Base-by-base conservation (phyloP, 1,140 invertebrate genomes). In the Heliconius eleuchia region DNA sequence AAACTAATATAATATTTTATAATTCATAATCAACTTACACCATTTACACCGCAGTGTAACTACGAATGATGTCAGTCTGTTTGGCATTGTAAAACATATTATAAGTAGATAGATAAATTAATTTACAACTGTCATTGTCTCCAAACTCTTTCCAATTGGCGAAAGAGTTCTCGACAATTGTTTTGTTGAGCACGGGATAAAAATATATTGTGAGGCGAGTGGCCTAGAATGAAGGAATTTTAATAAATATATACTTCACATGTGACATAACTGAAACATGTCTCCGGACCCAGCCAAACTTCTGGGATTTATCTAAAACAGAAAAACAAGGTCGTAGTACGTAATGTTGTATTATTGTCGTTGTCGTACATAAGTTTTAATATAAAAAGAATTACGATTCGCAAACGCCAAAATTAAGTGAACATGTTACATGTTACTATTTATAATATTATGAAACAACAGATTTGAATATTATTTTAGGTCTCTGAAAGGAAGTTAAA, bases 141-240 rank as follows among this genome's bases (percentile, higher is more conserved):
- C 80, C 76, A 84, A 87, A 90, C 83, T 88, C 82, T 90, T 91
- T 88, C 86, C 88, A 91, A 91, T 89, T 88, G 88, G 86, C 89
- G 86, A 86, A 88, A 89, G 78, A 85, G 81, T 86, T 86, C 80
- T 83, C 76, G 74, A 86, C 87, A 85, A 92, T 91, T 88, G 87
- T 89, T 89, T 85, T 74, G 77, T 75, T 84, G 84, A 84, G 81
- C 82, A 77, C 37, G 77, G 66, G 79, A 73, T 90, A 90, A 89
- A 92, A 89, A 92, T 91, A 92, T 84, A 80, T 80, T 81, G 73
- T 78, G 82, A 88, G 86, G 85, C 87, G 81, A 84, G 80, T 86
- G 85, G 85, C 84, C 83, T 81, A 86, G 83, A 85, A 81, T 82
- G 77, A 85, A 82, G 82, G 80, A 87, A 86, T 83, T 81, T 88